Percentiles rank a stretch among this genome's conserved stretches.
These are phyloP conservation scores for Pelagia noctiluca DNA, from an alignment of 30 jellyfish, hydroid and myxozoan genomes.

Conservation along the genomic window DNA sequence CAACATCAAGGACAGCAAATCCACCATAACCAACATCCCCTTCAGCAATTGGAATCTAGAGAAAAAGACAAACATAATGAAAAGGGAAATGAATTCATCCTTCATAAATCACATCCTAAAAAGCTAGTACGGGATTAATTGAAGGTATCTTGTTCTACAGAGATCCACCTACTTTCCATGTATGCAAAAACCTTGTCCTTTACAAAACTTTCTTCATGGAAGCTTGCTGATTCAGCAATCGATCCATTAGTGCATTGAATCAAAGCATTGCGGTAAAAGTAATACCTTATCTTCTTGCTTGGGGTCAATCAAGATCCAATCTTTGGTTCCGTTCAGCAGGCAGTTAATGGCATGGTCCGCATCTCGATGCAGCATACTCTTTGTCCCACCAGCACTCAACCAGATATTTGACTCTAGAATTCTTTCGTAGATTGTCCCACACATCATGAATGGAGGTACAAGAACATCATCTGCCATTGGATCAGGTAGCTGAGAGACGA, in stretches of 20 bases:
- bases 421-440: constrained; percentile 61
- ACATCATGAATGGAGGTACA: constrained; percentile 62
- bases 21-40: constrained; percentile 74
- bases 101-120: too few relatives aligned
- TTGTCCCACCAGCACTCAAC: constrained; percentile 74
- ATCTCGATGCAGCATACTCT: constrained; percentile 57
- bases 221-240: too few relatives aligned
- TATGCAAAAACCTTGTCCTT: too few relatives aligned
- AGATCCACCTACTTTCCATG: too few relatives aligned
- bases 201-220: too few relatives aligned
- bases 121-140: too few relatives aligned
- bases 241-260: too few relatives aligned
- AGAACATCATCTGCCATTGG: constrained; percentile 62
- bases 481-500: constrained; percentile 64
- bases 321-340: constrained; percentile 60
- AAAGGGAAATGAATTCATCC: too few relatives aligned
- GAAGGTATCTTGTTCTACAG: too few relatives aligned
- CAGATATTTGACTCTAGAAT: constrained; percentile 60
- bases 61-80: too few relatives aligned
- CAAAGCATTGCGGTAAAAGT: too few relatives aligned
- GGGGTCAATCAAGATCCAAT: constrained; percentile 66
- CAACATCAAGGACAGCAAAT: constrained; percentile 66
- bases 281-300: constrained; percentile 57
- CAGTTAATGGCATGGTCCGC: constrained; percentile 70
- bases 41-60: constrained; percentile 59